Evolutionary conservation across 2,797 vertebrate genomes (phyloP), one percentile per base, ranked within the genome.

Genomic region (Neopelma chrysocephalum): DNA sequence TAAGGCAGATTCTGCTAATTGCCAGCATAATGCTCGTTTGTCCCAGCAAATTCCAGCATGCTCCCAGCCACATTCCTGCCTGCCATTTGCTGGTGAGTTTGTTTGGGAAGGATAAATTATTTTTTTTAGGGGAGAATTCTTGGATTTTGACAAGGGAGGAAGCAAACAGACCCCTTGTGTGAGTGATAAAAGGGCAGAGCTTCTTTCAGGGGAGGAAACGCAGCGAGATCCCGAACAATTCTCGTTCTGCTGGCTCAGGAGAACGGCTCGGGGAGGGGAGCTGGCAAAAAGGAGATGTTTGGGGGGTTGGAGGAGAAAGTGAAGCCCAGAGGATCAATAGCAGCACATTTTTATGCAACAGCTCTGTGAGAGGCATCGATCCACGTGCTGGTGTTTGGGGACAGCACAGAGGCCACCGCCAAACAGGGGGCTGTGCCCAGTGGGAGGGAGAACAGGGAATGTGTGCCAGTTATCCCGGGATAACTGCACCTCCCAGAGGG

Each of bases 1-100:
- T 71, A 60, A 90, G 57, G 76, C 70, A 83, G 80, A 89, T 88
- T 42, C 82, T 77, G 65, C 29, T 93, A 86, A 96, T 88, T 80
- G 75, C 53, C 40, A 73, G 54, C 16, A 3, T 60, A 36, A 66
- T 9, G 54, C 64, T 87, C 57, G 13, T 69, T 60, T 80, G 62
- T 71, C 85, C 87, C 94, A 77, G 65, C 38, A 43, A 61, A 72
- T 94, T 51, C 82, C 85, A 70, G 1, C 18, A 7, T 12, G 29
- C 29, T 83, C 66, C 53, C 73, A 94, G 70, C 71, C 2, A 1
- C 38, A 38, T 82, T 57, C 45, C 65, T n/a, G 38, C 69, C 73
- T 75, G 32, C 65, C 19, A 12, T 80, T 82, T 47, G 31, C 13
- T 57, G 75, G n/a, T 0, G 0, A 42, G n/a, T 42, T 77, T 68